Percentiles rank a stretch among this genome's conserved stretches.
These are phyloP conservation scores for Orthonyx spaldingii DNA, from an alignment of 2,113 vertebrate species.

Conservation along the genomic window DNA sequence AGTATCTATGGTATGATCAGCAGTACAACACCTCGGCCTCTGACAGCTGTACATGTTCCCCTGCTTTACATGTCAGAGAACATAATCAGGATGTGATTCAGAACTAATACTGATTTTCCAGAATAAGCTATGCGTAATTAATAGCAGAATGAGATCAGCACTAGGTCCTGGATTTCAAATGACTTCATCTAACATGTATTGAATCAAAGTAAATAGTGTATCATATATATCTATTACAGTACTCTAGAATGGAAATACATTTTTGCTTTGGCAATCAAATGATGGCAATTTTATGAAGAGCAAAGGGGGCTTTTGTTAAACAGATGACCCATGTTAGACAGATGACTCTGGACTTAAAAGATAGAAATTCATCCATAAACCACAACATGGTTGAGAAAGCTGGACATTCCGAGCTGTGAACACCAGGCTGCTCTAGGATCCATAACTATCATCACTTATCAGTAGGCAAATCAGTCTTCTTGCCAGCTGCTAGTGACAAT, in stretches of 20 bases:
- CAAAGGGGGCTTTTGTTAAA: background rate
- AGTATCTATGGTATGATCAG: background rate
- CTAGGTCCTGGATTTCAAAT: background rate
- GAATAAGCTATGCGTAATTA: background rate
- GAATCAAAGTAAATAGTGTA: background rate
- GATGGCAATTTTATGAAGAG: background rate
- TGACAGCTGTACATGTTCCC: background rate
- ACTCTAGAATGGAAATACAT: background rate
- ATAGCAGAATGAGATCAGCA: background rate
- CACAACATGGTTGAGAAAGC: background rate
- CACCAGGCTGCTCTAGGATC: background rate
- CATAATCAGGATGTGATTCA: background rate
- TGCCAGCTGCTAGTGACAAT: background rate
- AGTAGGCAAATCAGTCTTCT: background rate
- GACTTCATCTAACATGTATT: background rate
- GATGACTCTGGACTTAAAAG: background rate
- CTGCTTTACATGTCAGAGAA: background rate
- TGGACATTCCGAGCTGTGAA: background rate
- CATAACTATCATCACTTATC: background rate
- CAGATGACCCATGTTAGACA: background rate
- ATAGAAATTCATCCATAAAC: background rate
- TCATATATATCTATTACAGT: background rate
- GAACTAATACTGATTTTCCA: background rate
- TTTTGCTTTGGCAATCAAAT: background rate
- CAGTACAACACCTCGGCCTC: background rate